phyloP scores from a whole-genome alignment of 1,140 invertebrate species.

The Pygmarrhopalites habei region DNA sequence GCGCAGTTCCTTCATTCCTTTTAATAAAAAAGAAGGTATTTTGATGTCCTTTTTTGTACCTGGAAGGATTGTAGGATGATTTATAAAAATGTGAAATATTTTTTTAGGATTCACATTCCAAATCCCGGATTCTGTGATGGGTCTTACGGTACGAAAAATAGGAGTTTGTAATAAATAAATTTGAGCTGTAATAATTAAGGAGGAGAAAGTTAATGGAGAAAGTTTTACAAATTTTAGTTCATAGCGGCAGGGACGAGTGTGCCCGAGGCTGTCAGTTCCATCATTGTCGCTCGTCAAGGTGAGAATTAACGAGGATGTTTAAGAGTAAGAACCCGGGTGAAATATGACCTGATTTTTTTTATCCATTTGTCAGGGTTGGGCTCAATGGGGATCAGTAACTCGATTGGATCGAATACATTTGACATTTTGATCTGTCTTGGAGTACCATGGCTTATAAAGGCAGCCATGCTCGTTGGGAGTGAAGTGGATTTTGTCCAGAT shows the following conservation, averaged over 20 bases:
- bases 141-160: too few relatives aligned
- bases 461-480: constrained; percentile 40
- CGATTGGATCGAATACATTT: constrained; percentile 50
- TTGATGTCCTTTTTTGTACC: too few relatives aligned
- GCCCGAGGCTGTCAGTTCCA: constrained; percentile 25
- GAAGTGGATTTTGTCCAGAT: constrained; percentile 39
- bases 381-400: constrained; percentile 50
- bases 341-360: too few relatives aligned
- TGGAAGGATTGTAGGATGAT: too few relatives aligned
- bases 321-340: too few relatives aligned
- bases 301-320: background rate
- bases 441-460: constrained; percentile 49
- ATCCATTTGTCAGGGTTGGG: constrained; percentile 42
- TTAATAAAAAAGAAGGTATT: too few relatives aligned
- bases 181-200: too few relatives aligned
- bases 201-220: too few relatives aligned
- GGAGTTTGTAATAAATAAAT: too few relatives aligned
- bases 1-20: too few relatives aligned
- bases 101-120: constrained; percentile 52
- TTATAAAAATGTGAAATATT: background rate
- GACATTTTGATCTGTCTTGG: constrained; percentile 51
- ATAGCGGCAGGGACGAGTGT: constrained; percentile 44
- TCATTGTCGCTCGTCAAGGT: constrained; percentile 30
- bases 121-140: constrained; percentile 69
- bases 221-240: too few relatives aligned